Conservation (phyloP, 2,113 vertebrate genomes). For the Otocyon megalotis region DNA sequence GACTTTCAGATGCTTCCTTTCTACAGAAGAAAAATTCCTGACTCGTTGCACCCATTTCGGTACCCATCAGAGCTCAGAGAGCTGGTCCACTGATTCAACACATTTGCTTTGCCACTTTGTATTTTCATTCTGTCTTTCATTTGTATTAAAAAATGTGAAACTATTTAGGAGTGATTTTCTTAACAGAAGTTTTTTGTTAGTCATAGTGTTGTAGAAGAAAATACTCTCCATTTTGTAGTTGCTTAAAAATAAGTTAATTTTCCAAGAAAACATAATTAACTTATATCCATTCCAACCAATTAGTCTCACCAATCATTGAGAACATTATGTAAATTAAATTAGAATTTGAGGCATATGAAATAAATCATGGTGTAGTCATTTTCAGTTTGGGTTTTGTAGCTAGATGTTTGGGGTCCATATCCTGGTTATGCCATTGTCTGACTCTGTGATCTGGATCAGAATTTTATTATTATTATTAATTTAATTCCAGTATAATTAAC, state of each 20-base stretch:
- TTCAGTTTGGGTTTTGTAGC: neutral
- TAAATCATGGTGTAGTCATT: neutral
- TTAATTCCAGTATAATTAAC: neutral
- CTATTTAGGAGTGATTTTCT: neutral
- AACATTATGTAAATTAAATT: neutral
- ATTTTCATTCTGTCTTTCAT: neutral
- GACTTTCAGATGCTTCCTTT: neutral
- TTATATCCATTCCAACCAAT: neutral
- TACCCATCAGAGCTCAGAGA: neutral
- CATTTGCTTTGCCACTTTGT: neutral
- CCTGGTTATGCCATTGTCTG: neutral
- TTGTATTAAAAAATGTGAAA: neutral
- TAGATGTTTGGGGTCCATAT: neutral
- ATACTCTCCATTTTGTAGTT: neutral
- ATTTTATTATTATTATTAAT: neutral
- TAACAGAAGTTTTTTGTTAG: neutral
- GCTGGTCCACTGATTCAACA: rapidly evolving
- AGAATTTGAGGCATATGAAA: neutral
- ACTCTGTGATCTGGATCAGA: neutral
- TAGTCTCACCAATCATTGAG: neutral
- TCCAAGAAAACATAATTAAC: neutral
- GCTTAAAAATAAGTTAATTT: neutral
- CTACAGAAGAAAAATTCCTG: neutral
- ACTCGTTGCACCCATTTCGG: neutral
- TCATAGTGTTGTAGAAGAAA: neutral